phyloP scores from a whole-genome alignment of 1,140 invertebrate species.

The Mactra quadrangularis region DNA sequence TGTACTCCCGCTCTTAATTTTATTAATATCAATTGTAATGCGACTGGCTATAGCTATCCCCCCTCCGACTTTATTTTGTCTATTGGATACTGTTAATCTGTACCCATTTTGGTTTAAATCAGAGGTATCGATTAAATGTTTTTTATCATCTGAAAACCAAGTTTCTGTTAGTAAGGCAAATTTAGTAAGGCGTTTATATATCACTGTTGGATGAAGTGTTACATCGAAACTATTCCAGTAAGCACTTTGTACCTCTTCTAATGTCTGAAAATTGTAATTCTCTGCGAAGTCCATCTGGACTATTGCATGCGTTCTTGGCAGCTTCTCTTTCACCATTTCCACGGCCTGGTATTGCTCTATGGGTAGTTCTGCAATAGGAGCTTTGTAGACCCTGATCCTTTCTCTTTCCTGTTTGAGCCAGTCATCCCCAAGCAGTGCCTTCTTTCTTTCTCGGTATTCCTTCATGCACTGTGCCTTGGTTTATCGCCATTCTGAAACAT shows the following conservation, averaged over 20 bases:
- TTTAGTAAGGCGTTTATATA: slow-evolving; percentile 18
- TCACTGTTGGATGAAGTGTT: slow-evolving; percentile 53
- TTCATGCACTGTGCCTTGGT: slow-evolving; percentile 15
- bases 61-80: too few species aligned
- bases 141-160: too few species aligned
- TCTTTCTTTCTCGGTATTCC: slow-evolving; percentile 7
- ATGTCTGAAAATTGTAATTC: slow-evolving; percentile 43
- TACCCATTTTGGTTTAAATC: too few species aligned
- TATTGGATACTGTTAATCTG: too few species aligned
- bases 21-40: too few species aligned
- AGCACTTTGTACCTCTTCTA: slow-evolving; percentile 8
- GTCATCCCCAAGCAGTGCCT: slow-evolving; percentile 1
- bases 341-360: slow-evolving; percentile 60
- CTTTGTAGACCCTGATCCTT: slow-evolving; percentile 9
- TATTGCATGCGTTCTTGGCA: slow-evolving; percentile 45
- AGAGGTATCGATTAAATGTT: too few species aligned
- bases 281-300: slow-evolving; percentile 66
- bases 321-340: slow-evolving; percentile 42
- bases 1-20: too few species aligned
- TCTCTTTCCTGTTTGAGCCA: slow-evolving; percentile 12
- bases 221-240: slow-evolving; percentile 38
- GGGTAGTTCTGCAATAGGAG: too few species aligned
- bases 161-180: too few species aligned
- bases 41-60: too few species aligned
- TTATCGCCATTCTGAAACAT: slow-evolving; percentile 46